Percentiles rank a stretch among this genome's conserved stretches.
Conservation (phyloP, 2,113 vertebrate genomes). For the Gulo gulo region DNA sequence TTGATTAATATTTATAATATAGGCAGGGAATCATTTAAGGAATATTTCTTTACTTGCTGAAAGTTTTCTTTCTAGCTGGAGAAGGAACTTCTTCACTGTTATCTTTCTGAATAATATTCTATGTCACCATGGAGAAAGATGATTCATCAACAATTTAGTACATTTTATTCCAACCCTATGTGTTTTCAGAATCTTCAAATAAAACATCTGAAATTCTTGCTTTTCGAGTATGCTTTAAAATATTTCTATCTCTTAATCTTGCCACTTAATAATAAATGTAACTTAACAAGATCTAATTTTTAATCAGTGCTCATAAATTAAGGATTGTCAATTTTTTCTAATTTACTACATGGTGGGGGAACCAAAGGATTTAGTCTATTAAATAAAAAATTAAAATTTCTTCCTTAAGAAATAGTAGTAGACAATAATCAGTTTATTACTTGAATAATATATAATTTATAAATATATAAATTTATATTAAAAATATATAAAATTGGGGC, state of each 20-base stretch:
- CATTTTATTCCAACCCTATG: neutral
- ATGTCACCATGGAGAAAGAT: neutral
- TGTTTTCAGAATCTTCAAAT: neutral
- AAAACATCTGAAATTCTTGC: neutral
- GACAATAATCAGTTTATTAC: neutral
- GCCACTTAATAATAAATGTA: neutral
- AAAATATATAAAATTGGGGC: too few relatives aligned
- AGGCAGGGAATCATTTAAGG: neutral
- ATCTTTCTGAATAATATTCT: slow-evolving; percentile 17
- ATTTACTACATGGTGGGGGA: neutral
- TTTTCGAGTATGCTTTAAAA: neutral
- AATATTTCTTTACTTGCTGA: neutral
- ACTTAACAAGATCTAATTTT: neutral
- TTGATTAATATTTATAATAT: neutral
- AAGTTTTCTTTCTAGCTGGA: slow-evolving; percentile 3
- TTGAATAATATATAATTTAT: neutral
- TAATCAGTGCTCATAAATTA: neutral
- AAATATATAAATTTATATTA: too few relatives aligned
- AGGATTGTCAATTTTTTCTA: neutral
- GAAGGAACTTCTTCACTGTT: neutral
- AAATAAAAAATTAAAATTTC: neutral
- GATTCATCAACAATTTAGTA: neutral
- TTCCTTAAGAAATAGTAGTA: neutral
- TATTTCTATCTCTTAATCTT: neutral
- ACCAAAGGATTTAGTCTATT: neutral